phyloP scores from a whole-genome alignment of 1,140 invertebrate genomes.

The Akabosia matsudoensis region DNA sequence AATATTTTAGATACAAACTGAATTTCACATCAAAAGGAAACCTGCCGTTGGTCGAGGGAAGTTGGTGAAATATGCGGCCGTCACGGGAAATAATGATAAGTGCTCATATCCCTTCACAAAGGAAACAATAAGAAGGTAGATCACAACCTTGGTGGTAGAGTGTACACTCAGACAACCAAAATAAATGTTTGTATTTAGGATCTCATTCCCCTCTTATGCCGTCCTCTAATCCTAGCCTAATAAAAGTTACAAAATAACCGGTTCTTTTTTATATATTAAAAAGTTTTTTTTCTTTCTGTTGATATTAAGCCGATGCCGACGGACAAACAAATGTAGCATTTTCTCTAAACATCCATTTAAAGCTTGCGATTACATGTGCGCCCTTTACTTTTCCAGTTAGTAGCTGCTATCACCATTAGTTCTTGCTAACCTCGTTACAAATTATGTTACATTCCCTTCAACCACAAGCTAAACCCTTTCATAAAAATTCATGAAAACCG shows the following conservation, averaged over 20 bases:
- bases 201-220: constrained; percentile 23
- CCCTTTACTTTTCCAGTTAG: constrained; percentile 22
- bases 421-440: constrained; percentile 15
- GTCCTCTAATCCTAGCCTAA: constrained; percentile 31
- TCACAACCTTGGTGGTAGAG: constrained; percentile 8
- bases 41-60: not conserved
- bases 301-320: constrained; percentile 3
- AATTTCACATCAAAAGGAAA: not conserved
- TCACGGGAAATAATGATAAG: not conserved
- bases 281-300: not conserved
- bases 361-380: not conserved
- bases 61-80: not conserved
- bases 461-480: constrained; percentile 1
- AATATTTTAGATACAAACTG: not conserved
- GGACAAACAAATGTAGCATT: constrained; percentile 3
- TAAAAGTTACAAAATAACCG: constrained; percentile 29
- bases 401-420: constrained; percentile 18
- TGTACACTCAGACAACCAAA: constrained; percentile 1
- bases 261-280: too few relatives aligned
- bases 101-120: not conserved
- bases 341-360: constrained; percentile 9
- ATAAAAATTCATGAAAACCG: constrained; percentile 24
- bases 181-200: constrained; percentile 35
- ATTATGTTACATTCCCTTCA: constrained; percentile 11
- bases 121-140: not conserved